Conservation (phyloP, 2,113 vertebrate species). For the Pipra filicauda region DNA sequence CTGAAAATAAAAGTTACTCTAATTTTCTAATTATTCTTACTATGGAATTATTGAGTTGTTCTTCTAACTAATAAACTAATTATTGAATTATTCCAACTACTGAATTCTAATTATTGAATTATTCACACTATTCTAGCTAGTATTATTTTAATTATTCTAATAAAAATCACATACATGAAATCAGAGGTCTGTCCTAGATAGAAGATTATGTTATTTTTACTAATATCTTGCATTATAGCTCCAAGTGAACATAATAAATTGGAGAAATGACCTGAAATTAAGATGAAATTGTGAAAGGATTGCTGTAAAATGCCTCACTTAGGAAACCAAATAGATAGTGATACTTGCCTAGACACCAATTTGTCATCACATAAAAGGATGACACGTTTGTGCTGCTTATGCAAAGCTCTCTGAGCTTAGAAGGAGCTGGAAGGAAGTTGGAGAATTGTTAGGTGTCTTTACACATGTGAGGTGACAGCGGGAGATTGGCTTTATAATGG, state of each 20-base stretch:
- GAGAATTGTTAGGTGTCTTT: not conserved
- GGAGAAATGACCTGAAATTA: not conserved
- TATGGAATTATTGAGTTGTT: not conserved
- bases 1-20: not conserved
- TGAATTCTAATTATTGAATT: not conserved
- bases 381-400: not conserved
- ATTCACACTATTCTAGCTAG: not conserved
- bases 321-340: not conserved
- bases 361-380: not conserved
- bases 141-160: not conserved
- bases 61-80: not conserved
- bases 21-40: not conserved
- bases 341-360: not conserved
- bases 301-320: not conserved
- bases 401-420: not conserved
- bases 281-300: not conserved
- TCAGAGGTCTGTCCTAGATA: not conserved
- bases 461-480: not conserved
- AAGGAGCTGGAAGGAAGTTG: not conserved
- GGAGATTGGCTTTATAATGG: not conserved
- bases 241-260: not conserved
- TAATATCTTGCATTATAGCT: not conserved
- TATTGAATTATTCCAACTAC: not conserved
- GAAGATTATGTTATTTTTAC: not conserved
- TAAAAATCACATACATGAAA: not conserved